Conservation (phyloP, 2,113 vertebrate genomes). For the Miniopterus natalensis region DNA sequence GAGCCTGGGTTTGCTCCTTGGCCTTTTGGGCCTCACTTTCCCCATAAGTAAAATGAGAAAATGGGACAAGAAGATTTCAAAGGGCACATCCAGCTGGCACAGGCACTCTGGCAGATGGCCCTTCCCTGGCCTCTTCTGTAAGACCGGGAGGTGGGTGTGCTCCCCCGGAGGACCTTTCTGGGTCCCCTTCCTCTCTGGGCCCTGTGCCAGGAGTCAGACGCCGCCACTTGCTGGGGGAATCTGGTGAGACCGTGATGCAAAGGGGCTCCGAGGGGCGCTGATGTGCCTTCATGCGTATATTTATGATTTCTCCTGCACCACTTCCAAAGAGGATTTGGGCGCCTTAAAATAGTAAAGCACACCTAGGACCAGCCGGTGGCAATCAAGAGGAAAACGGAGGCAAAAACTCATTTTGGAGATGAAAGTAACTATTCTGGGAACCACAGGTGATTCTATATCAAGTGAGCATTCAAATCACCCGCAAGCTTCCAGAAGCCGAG, state of each 20-base stretch:
- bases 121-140: fast-evolving
- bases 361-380: background rate
- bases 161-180: background rate
- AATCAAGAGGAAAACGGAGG: background rate
- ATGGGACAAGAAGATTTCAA: no score
- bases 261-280: background rate
- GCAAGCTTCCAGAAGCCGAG: background rate
- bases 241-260: background rate
- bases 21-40: background rate
- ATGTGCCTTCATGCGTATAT: background rate
- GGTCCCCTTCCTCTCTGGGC: background rate
- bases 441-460: background rate
- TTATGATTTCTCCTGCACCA: background rate
- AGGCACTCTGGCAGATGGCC: background rate
- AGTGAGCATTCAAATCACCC: fast-evolving
- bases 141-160: fast-evolving
- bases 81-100: fast-evolving
- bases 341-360: background rate
- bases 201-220: no score
- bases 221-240: fast-evolving
- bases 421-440: background rate
- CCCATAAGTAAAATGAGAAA: background rate
- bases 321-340: background rate
- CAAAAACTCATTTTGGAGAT: background rate
- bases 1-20: fast-evolving